Evolutionary conservation across 2,888 invertebrate species (phyloP).

Genomic region (Sisyra nigra): DNA sequence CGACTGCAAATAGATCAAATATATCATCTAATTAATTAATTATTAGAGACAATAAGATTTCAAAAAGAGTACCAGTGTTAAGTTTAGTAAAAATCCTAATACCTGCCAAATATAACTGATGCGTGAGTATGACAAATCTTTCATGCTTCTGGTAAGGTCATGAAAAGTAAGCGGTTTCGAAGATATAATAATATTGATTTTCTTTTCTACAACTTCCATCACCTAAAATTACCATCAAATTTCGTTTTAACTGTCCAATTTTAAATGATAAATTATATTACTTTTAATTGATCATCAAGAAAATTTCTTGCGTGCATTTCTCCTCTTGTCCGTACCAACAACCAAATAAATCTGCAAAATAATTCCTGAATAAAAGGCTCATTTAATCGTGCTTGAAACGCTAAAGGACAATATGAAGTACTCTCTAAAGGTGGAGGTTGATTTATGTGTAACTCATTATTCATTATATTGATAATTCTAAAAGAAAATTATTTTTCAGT

Average conservation of each 20-base stretch:
- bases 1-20: too few species aligned
- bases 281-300: constrained; percentile 6
- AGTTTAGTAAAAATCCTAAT: too few species aligned
- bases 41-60: too few species aligned
- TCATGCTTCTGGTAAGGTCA: constrained; percentile 1
- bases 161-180: neutral
- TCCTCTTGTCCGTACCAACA: constrained; percentile 4
- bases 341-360: constrained; percentile 7
- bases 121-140: neutral
- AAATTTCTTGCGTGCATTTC: constrained; percentile 5
- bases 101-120: constrained; percentile 3
- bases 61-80: too few species aligned
- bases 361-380: constrained; percentile 4
- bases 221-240: constrained; percentile 1
- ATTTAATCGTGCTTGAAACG: neutral
- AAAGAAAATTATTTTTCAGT: too few species aligned
- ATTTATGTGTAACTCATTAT: neutral
- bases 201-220: constrained; percentile 2
- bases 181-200: constrained; percentile 1
- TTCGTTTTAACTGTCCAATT: neutral
- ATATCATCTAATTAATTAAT: too few species aligned
- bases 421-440: neutral
- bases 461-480: neutral
- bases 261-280: neutral
- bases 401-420: constrained; percentile 1